Conservation (phyloP, 1,140 invertebrate genomes). For the Notospermus geniculatus region DNA sequence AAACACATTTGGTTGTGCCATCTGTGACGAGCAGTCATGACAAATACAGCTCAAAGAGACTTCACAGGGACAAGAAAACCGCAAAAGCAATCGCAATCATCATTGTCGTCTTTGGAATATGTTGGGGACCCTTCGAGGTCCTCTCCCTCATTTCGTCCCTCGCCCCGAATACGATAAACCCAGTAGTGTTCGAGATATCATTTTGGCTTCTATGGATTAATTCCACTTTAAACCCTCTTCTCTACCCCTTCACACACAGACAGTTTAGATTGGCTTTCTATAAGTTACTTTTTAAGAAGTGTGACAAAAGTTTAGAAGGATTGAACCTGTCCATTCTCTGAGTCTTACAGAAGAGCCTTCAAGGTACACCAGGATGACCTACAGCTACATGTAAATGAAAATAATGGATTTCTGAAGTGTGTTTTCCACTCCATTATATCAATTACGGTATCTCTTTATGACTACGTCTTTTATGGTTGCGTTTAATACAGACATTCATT, state of each 20-base stretch:
- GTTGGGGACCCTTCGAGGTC: slow-evolving; percentile 18
- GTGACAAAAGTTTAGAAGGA: too few species aligned
- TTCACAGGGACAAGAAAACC: slow-evolving; percentile 20
- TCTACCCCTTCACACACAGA: slow-evolving; percentile 21
- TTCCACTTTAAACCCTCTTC: slow-evolving; percentile 15
- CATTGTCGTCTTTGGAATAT: slow-evolving; percentile 22
- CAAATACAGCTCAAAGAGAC: too few species aligned
- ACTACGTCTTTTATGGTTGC: too few species aligned
- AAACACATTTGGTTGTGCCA: background rate
- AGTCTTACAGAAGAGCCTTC: too few species aligned
- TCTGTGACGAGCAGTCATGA: background rate
- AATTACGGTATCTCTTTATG: too few species aligned
- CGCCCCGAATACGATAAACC: slow-evolving; percentile 1
- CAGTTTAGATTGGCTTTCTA: slow-evolving; percentile 23
- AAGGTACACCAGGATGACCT: too few species aligned
- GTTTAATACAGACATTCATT: too few species aligned
- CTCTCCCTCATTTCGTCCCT: slow-evolving; percentile 7
- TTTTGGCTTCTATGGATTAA: slow-evolving; percentile 19
- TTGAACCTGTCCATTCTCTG: too few species aligned
- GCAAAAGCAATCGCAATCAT: slow-evolving; percentile 23
- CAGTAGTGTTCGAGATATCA: slow-evolving; percentile 3
- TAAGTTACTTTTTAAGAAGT: slow-evolving; percentile 3
- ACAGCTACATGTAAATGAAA: too few species aligned
- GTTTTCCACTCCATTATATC: too few species aligned
- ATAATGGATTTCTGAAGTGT: too few species aligned